Conservation (phyloP, 2,113 vertebrate genomes). For the Nanger granti region DNA sequence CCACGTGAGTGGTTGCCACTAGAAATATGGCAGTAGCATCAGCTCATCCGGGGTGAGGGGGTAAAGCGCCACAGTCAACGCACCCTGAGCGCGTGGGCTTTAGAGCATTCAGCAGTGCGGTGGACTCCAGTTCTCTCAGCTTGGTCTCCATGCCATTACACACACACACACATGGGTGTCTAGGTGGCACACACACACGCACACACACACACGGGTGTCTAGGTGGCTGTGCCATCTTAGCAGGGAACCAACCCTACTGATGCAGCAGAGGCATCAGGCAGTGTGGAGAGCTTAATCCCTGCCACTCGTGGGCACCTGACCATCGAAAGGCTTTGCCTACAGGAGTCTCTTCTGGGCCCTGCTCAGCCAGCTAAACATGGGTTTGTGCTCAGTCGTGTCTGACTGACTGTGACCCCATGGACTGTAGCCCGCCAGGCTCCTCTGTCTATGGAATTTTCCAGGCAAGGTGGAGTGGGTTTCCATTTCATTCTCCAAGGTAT, state of each 20-base stretch:
- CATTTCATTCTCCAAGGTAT: neutral
- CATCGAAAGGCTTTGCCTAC: neutral
- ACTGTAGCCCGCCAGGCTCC: neutral
- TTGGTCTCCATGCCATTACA: neutral
- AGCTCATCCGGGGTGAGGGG: neutral
- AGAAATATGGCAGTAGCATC: neutral
- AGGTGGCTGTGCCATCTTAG: neutral
- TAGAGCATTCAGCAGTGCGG: neutral
- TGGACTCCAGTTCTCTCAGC: neutral
- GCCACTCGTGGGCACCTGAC: too few species aligned
- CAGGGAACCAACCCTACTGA: neutral
- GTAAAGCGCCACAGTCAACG: neutral
- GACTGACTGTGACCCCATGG: neutral
- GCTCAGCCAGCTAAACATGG: neutral
- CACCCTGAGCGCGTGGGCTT: neutral
- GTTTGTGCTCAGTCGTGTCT: neutral
- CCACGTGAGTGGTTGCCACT: neutral
- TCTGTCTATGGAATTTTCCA: neutral
- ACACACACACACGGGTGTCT: rapidly evolving
- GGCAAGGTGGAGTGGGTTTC: neutral
- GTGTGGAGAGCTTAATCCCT: neutral
- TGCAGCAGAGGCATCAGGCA: rapidly evolving
- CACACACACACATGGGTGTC: too few species aligned
- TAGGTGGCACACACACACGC: rapidly evolving
- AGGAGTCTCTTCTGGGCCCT: neutral